Evolutionary conservation across 2,888 invertebrate genomes (phyloP), one percentile per base, ranked within the genome.

Genomic region (Drosophila tanythrix): DNA sequence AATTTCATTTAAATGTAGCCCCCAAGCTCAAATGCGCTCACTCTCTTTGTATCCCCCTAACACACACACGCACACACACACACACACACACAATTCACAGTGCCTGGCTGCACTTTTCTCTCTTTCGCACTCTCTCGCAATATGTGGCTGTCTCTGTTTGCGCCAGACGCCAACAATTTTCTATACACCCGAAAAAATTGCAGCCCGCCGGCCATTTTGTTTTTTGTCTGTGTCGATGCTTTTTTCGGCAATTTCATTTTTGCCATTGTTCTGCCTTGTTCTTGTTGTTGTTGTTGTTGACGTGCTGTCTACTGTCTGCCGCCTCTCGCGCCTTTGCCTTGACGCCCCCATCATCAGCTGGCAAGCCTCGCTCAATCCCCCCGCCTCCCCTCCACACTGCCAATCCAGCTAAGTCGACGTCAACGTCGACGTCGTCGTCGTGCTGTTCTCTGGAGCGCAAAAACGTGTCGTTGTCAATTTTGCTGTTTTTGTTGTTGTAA

Each of bases 121-220:
- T n/a, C 46, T 60, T 52, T 51, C 25, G 31, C 50, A 56, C 59
- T 40, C 48, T 52, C 38, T 13, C 48, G 38, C 66, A 33, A 25
- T 25, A 40, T 46, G 27, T 29, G 21, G 46, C 65, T 55, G 43
- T 61, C 51, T 46, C 62, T 63, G 38, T 48, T 46, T 25, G 56
- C 50, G 48, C 57, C 70, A 68, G 68, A 68, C 65, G 21, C n/a
- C 35, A n/a, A 33, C 50, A 25, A 7, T 50, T 48, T 46, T 36
- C 13, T 40, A 29, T 58, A 46, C 81, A 81, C 66, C 73, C 84
- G 63, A 79, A 83, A 86, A 80, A 73, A 85, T 72, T 85, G 75
- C 83, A 85, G 66, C 69, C 89, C 65, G 71, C 71, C 85, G 70
- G 85, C 85, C 85, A 85, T 85, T 90, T 85, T 90, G 88, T 40